phyloP scores from a whole-genome alignment of 2,797 vertebrate genomes.

The Cynodonichthys magdalenae region DNA sequence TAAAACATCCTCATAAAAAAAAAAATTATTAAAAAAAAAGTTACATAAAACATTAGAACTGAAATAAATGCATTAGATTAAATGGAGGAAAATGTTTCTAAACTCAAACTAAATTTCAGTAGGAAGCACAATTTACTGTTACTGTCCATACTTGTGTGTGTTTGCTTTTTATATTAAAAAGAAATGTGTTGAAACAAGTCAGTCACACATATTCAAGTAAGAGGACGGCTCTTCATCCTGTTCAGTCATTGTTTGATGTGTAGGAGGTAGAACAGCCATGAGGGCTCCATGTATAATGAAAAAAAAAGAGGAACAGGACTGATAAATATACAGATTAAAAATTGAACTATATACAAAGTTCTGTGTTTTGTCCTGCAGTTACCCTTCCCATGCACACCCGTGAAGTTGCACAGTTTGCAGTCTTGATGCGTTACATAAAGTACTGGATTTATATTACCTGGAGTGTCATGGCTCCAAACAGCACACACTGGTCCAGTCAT shows the following conservation, averaged over 20 bases:
- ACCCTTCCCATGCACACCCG: conserved; percentile 15
- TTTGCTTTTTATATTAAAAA: not conserved
- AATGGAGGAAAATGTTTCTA: too few relatives aligned
- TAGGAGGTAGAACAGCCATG: conserved; percentile 56
- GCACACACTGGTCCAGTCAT: not conserved
- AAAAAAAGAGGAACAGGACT: conserved; percentile 20
- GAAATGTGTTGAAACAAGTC: conserved; percentile 24
- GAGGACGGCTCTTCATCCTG: conserved; percentile 51
- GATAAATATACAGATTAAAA: conserved; percentile 45
- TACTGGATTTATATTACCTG: conserved; percentile 3
- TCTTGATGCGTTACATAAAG: not conserved
- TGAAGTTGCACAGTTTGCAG: conserved; percentile 11
- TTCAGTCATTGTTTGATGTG: conserved; percentile 61
- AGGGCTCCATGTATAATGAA: conserved; percentile 57
- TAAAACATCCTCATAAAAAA: too few relatives aligned
- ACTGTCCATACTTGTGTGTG: not conserved
- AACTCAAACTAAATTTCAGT: too few relatives aligned
- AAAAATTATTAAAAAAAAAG: too few relatives aligned
- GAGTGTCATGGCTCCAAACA: conserved; percentile 7
- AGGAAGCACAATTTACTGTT: not conserved
- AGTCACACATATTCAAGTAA: conserved; percentile 54
- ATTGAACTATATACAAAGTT: conserved; percentile 31
- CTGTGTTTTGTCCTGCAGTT: conserved; percentile 34
- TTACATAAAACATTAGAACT: too few relatives aligned
- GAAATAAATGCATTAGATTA: too few relatives aligned